Conservation (phyloP, 2,888 invertebrate species). For the Trichogramma evanescens region DNA sequence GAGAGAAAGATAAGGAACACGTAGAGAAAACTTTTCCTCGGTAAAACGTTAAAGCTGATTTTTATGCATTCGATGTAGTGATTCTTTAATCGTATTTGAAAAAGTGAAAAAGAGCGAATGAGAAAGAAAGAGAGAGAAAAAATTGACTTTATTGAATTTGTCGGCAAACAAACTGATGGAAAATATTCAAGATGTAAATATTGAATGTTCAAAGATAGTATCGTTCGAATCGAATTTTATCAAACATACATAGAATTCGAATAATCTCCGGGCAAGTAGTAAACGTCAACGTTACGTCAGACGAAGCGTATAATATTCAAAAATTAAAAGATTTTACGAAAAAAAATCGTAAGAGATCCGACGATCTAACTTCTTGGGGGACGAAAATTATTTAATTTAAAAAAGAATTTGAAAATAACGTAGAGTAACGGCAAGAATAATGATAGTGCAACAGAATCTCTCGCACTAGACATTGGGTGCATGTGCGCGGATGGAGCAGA, state of each 20-base stretch:
- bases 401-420: no score
- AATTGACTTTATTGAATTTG: constrained; percentile 15
- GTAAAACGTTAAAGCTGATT: constrained; percentile 16
- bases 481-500: no score
- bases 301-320: neutral
- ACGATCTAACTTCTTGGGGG: no score
- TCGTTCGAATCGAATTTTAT: no score
- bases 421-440: no score
- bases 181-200: constrained; percentile 12
- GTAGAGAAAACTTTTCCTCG: constrained; percentile 11
- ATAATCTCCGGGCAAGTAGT: neutral
- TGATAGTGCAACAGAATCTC: no score
- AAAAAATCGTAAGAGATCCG: no score
- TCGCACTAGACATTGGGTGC: no score
- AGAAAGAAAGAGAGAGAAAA: no score
- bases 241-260: no score
- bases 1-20: neutral
- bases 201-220: neutral
- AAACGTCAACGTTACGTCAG: neutral
- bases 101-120: neutral
- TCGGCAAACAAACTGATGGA: neutral
- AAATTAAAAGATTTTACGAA: no score
- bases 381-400: no score
- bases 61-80: constrained; percentile 18
- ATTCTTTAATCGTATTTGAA: constrained; percentile 13